A percentile compares a stretch with the other conserved stretches of the same genome.
Conservation (phyloP, 2,797 vertebrate genomes). For the Poeciliopsis turneri region DNA sequence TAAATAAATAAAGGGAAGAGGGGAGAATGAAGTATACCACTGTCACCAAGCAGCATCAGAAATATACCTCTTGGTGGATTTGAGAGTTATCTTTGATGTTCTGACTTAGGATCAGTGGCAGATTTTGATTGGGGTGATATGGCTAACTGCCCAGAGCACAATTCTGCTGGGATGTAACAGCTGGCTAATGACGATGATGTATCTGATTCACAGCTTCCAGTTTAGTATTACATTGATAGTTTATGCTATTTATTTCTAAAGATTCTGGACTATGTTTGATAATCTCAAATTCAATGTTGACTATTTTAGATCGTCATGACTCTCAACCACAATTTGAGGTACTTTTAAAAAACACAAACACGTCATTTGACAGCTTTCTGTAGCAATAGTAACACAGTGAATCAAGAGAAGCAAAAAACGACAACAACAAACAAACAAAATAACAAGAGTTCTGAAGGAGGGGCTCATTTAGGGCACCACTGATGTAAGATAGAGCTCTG, state of each 20-base stretch:
- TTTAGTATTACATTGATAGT: background rate
- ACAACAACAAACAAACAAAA: too few species aligned
- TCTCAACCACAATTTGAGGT: background rate
- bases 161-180: background rate
- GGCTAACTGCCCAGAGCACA: background rate
- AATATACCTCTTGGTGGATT: background rate
- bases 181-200: background rate
- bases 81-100: background rate
- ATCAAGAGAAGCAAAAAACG: background rate
- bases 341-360: background rate
- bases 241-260: background rate
- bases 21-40: background rate
- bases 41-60: background rate
- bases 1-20: background rate
- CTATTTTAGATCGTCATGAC: background rate
- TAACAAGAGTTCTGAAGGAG: background rate
- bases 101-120: background rate
- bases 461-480: background rate
- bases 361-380: background rate
- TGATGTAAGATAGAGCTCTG: background rate
- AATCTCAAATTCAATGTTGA: background rate
- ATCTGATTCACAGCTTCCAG: background rate
- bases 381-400: background rate
- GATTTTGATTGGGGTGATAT: background rate
- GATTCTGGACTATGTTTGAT: background rate